phyloP scores from a whole-genome alignment of 2,113 vertebrate species.

The Camelus dromedarius region DNA sequence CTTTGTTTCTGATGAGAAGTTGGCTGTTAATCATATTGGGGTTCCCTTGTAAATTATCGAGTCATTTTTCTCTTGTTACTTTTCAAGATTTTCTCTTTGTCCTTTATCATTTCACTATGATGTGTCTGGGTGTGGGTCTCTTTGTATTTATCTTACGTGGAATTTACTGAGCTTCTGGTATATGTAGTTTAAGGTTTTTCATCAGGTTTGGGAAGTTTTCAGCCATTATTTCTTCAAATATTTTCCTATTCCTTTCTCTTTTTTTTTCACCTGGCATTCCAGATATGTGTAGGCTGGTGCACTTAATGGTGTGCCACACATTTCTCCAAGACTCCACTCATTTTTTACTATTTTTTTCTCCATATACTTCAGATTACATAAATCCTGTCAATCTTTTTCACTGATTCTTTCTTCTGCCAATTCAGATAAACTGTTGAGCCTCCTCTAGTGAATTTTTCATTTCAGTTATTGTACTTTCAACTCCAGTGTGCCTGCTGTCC shows the following conservation, averaged over 20 bases:
- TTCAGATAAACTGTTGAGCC: not conserved
- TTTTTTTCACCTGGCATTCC: not conserved
- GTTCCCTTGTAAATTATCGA: not conserved
- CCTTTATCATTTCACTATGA: not conserved
- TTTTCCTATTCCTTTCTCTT: not conserved
- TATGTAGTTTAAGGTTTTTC: not conserved
- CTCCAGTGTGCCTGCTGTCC: not conserved
- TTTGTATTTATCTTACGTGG: not conserved
- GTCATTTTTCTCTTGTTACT: not conserved
- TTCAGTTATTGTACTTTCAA: not conserved
- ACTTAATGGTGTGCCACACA: not conserved
- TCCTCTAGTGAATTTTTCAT: not conserved
- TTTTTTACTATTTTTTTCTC: not conserved
- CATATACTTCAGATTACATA: not conserved
- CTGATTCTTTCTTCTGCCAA: not conserved
- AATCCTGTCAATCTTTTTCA: not conserved
- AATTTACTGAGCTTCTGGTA: not conserved
- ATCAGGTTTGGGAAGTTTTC: not conserved
- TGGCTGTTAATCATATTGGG: not conserved
- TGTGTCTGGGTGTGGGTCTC: not conserved
- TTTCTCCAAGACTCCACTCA: not conserved
- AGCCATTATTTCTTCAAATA: not conserved
- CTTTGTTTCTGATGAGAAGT: not conserved
- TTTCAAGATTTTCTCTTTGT: not conserved
- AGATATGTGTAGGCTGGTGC: too few relatives aligned